A percentile compares a stretch with the other conserved stretches of the same genome.
phyloP scores from a whole-genome alignment of 2,797 vertebrate genomes.

The Onychomys arenicola region DNA sequence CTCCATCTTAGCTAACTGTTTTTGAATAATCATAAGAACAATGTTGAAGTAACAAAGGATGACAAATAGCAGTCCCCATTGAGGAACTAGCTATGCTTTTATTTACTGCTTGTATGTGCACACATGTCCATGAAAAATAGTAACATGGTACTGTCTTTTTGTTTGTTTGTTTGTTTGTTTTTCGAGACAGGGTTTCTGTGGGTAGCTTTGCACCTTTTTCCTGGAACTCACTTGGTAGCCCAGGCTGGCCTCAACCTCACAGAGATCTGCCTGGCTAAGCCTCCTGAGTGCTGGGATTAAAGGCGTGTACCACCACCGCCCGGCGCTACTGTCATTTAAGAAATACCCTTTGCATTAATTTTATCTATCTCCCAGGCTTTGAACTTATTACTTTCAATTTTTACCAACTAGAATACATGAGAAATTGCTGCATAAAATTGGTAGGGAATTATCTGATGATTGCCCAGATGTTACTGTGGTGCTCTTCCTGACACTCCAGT shows the following conservation, averaged over 20 bases:
- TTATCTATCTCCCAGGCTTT: background rate
- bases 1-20: background rate
- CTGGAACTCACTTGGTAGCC: too few relatives aligned
- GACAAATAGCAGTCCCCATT: background rate
- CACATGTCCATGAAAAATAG: background rate
- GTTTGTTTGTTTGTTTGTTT: too few relatives aligned
- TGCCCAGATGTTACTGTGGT: background rate
- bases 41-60: background rate
- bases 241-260: too few relatives aligned
- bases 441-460: background rate
- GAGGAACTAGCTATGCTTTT: background rate
- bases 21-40: background rate
- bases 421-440: background rate
- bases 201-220: too few relatives aligned
- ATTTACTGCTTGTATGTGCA: background rate
- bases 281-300: too few relatives aligned
- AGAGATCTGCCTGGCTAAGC: too few relatives aligned
- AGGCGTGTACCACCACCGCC: too few relatives aligned
- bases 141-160: background rate
- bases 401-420: background rate
- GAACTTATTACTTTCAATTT: background rate
- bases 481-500: background rate
- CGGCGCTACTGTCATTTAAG: background rate
- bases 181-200: too few relatives aligned
- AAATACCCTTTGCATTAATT: background rate